Evolutionary conservation across 2,113 vertebrate genomes (phyloP), one percentile per base, ranked within the genome.

Genomic region (Acanthochromis polyacanthus): DNA sequence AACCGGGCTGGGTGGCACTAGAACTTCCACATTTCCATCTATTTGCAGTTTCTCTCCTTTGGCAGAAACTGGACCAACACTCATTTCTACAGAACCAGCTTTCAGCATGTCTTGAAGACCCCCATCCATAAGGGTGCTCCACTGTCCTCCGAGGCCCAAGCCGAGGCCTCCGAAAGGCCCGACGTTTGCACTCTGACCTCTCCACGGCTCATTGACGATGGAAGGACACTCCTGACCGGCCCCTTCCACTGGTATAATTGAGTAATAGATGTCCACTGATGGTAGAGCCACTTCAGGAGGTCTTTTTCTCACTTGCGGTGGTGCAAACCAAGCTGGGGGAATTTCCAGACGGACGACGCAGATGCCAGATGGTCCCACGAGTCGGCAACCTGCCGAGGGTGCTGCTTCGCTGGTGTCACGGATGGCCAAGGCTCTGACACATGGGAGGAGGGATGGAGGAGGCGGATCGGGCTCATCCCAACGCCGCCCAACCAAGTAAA

Each of bases 261-360:
- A 90, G 85, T 96, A 98, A 90, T 96, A 97, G 57, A 99, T 95
- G 78, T 99, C 97, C 93, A 98, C 93, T 28, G 93, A 69, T 0
- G 95, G 87, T 71, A 92, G 78, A 66, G 74, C 48, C 32, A 62
- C 82, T 46, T 94, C 94, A 8, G 90, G 80, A 6, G 89, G 89
- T 72, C 93, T 85, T 79, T 94, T 95, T 83, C 95, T 94, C 80
- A 93, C 92, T 10, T 94, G 91, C 48, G 25, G 93, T 28, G 95
- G 93, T 66, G 91, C 93, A 92, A 99, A 98, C 98, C 98, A 99
- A 89, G 92, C 93, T 0, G 95, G 91, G 22, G 96, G 95, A 62
- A 99, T 94, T 75, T 96, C 96, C 92, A 99, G 79, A 85, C 97
- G 96, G 0, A 96, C 96, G 12, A 98, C 96, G 11, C 98, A 99